Conservation (phyloP, 2,888 invertebrate genomes). For the Sycophila texana region DNA sequence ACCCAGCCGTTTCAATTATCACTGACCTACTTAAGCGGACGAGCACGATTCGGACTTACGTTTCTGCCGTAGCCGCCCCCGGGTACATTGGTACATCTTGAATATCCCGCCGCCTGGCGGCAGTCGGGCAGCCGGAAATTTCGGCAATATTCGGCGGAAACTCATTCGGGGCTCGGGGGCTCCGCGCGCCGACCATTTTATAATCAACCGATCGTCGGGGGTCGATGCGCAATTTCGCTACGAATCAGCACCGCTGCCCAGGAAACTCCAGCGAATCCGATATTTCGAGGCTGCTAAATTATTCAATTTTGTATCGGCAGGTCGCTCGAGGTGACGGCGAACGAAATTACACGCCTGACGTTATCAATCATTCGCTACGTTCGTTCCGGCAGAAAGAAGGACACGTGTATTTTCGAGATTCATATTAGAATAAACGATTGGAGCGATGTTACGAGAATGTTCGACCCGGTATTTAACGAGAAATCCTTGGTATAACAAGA, state of each 20-base stretch:
- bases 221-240: neutral
- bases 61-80: neutral
- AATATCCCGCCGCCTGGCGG: slow-evolving; percentile 4
- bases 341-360: slow-evolving; percentile 3
- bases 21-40: slow-evolving; percentile 58
- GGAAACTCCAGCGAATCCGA: slow-evolving; percentile 12
- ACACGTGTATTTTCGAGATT: slow-evolving; percentile 13
- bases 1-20: slow-evolving; percentile 59
- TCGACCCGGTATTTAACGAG: too few species aligned
- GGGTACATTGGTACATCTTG: slow-evolving; percentile 28
- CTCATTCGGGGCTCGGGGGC: slow-evolving; percentile 27
- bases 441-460: too few species aligned
- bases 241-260: neutral
- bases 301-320: slow-evolving; percentile 28
- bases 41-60: slow-evolving; percentile 27
- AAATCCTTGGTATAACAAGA: too few species aligned
- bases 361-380: neutral
- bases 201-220: slow-evolving; percentile 22
- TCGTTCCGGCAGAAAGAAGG: neutral
- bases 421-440: neutral
- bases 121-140: slow-evolving; percentile 48
- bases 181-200: slow-evolving; percentile 10
- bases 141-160: slow-evolving; percentile 50
- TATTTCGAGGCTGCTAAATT: slow-evolving; percentile 22
- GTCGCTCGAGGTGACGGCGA: neutral